These are phyloP conservation scores for Drosophila azteca DNA, from an alignment of 1,140 invertebrate species.

Conservation along the genomic window DNA sequence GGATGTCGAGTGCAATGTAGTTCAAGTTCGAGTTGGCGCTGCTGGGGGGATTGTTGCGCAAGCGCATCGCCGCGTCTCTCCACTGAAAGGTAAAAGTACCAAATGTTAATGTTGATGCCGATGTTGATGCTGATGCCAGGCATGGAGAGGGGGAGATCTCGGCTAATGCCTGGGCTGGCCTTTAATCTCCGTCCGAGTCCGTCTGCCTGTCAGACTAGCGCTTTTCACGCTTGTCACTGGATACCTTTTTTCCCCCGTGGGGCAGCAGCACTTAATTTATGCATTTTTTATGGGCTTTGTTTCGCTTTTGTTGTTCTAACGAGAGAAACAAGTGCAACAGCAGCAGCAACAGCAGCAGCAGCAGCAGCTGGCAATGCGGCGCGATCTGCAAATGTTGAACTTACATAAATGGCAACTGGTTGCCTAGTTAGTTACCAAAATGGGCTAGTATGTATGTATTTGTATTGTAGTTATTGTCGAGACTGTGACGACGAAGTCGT, in stretches of 20 bases:
- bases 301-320: constrained; percentile 33
- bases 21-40: constrained; percentile 74
- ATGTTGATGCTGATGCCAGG: constrained; percentile 5
- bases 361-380: constrained; percentile 15
- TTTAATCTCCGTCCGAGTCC: constrained; percentile 56
- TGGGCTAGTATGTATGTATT: no score
- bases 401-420: constrained; percentile 74
- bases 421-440: constrained; percentile 5
- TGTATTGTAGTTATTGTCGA: no score
- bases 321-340: constrained; percentile 30
- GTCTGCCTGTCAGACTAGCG: constrained; percentile 37
- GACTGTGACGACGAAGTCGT: constrained; percentile 14
- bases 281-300: constrained; percentile 55
- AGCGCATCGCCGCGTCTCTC: constrained; percentile 12
- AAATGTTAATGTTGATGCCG: not conserved
- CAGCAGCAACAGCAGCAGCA: constrained; percentile 18
- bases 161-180: constrained; percentile 37
- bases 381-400: constrained; percentile 71
- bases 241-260: constrained; percentile 58
- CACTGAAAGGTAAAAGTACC: constrained; percentile 34
- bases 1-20: constrained; percentile 71
- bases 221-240: constrained; percentile 77
- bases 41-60: constrained; percentile 54
- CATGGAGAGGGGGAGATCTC: not conserved
- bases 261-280: constrained; percentile 59